Base-by-base conservation (phyloP, 2,797 vertebrate species). In the Euthynnus affinis region DNA sequence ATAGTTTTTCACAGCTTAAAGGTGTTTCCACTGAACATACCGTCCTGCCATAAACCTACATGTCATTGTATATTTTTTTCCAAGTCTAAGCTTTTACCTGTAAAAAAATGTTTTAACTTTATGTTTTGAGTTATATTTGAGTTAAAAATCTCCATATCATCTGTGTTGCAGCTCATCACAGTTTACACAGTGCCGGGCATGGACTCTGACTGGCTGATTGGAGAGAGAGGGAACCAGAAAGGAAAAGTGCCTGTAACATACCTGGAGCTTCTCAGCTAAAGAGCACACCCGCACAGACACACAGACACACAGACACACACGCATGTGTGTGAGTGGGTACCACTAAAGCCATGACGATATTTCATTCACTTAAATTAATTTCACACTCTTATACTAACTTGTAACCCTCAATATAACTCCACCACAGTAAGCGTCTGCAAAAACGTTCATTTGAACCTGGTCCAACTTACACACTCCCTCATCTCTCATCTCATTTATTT, bases 191-290 rank as follows among this genome's bases (percentile, higher is more conserved):
- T 99, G 82, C 97, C 97, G 0, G 98, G 98, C 66, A 99, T 99
- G 97, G 98, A 99, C 79, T 97, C 97, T 0, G 98, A 99, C 87
- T 99, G 98, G 98, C 97, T 99, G 83, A 87, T 99, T 15, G 98
- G 98, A 59, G 98, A 99, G 92, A 92, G 96, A 78, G 97, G 97
- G 57, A 98, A 98, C 91, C 96, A 96, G 91, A 98, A 97, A 85
- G 98, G 98, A 76, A 99, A 97, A 85, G 98, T 99, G 83, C 98
- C 98, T 0, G 97, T 99, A 83, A 99, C 98, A 70, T 99, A 99
- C 93, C 92, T 99, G 96, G 98, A 99, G 93, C 96, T 99, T 72
- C 95, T 99, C 77, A 98, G 97, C 92, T 98, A 96, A 95, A 93
- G 53, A 67, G 53, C 23, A 40, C 58, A 27, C 66, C 17, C n/a